phyloP scores from a whole-genome alignment of 2,113 vertebrate genomes.

The Rhagologus leucostigma region DNA sequence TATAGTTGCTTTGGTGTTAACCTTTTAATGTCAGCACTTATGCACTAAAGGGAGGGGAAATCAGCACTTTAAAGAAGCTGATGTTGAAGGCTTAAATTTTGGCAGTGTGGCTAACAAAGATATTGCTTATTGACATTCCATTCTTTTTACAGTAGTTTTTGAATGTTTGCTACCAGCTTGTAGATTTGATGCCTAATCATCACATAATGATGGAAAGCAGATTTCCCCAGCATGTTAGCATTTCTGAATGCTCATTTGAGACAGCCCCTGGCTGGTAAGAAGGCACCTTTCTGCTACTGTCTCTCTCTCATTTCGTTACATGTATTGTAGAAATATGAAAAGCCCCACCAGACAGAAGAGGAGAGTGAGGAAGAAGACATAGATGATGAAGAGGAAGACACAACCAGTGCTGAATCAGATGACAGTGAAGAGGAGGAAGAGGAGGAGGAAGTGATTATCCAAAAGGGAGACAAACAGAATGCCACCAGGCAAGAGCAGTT shows the following conservation, averaged over 20 bases:
- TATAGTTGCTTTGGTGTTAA: neutral
- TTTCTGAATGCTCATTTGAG: neutral
- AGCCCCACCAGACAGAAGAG: slow-evolving; percentile 76
- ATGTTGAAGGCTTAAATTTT: neutral
- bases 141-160: neutral
- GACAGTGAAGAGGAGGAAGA: slow-evolving; percentile 87
- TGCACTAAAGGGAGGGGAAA: neutral
- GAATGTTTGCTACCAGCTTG: neutral
- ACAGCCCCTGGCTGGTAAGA: neutral
- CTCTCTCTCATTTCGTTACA: neutral
- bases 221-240: neutral
- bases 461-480: slow-evolving; percentile 73
- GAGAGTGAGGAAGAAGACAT: slow-evolving; percentile 84
- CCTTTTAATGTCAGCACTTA: neutral
- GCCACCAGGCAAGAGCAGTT: slow-evolving; percentile 79
- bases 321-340: slow-evolving; percentile 80
- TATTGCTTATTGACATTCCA: neutral
- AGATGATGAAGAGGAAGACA: slow-evolving; percentile 84
- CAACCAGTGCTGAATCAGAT: slow-evolving; percentile 88
- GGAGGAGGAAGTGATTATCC: slow-evolving; percentile 73
- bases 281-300: neutral
- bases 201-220: neutral
- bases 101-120: neutral
- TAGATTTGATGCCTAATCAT: neutral
- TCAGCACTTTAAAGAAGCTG: neutral